A percentile compares a stretch with the other conserved stretches of the same genome.
These are phyloP conservation scores for Hemicrepidius hirtus DNA, from an alignment of 2,888 invertebrate species.

Conservation along the genomic window DNA sequence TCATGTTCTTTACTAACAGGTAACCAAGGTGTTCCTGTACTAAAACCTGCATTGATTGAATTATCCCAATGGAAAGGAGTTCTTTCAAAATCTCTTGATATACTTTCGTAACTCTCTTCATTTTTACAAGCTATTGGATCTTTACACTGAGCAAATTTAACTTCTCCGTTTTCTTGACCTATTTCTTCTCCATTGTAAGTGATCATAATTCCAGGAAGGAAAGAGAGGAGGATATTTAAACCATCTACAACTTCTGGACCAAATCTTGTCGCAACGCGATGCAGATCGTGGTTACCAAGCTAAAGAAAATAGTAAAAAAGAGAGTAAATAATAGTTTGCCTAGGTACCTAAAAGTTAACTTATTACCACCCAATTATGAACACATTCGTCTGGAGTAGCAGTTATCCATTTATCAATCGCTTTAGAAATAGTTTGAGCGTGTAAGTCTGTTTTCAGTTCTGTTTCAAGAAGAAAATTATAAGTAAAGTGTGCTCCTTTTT, in stretches of 20 bases:
- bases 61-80: constrained; percentile 89
- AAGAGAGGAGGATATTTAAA: constrained; percentile 87
- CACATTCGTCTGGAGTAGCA: constrained; percentile 77
- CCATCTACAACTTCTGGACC: constrained; percentile 82
- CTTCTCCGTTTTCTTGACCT: constrained; percentile 79
- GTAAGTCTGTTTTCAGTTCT: constrained; percentile 75
- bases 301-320: too few relatives aligned
- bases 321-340: too few relatives aligned
- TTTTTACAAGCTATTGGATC: constrained; percentile 77
- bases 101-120: constrained; percentile 75
- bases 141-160: constrained; percentile 72
- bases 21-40: constrained; percentile 77
- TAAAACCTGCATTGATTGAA: constrained; percentile 76
- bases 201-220: constrained; percentile 89
- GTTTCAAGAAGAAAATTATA: constrained; percentile 85
- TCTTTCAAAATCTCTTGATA: constrained; percentile 83
- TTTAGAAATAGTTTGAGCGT: constrained; percentile 77
- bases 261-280: constrained; percentile 81
- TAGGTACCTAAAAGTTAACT: too few relatives aligned
- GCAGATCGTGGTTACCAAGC: constrained; percentile 87
- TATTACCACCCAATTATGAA: constrained; percentile 83
- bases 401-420: constrained; percentile 79
- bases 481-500: constrained; percentile 82
- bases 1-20: constrained; percentile 79
- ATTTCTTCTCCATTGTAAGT: constrained; percentile 93